These are phyloP conservation scores for Drosophila nr. perissopoda DNA, from an alignment of 2,888 invertebrate genomes.

Conservation along the genomic window DNA sequence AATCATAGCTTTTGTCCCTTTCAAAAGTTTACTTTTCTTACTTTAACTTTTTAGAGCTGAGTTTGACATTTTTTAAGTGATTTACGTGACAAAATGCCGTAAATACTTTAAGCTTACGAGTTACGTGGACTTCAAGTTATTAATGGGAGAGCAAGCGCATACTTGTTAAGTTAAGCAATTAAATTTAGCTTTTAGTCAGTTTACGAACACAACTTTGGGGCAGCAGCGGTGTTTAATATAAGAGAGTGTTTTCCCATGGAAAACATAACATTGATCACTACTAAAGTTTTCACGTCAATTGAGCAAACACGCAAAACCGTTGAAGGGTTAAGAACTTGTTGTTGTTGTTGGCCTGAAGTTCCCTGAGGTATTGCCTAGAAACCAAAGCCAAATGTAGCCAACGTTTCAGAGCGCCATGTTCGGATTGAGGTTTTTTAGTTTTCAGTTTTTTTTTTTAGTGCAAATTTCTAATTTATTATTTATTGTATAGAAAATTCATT, in stretches of 20 bases:
- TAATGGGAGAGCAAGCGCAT: not conserved
- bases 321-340: slow-evolving; percentile 26
- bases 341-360: slow-evolving; percentile 21
- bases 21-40: not conserved
- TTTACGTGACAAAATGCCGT: slow-evolving; percentile 30
- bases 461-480: slow-evolving; percentile 53
- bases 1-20: not conserved
- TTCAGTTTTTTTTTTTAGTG: slow-evolving; percentile 8
- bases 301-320: slow-evolving; percentile 26
- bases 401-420: slow-evolving; percentile 40
- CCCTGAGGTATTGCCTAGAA: slow-evolving; percentile 25
- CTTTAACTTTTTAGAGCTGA: not conserved
- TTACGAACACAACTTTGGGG: slow-evolving; percentile 7
- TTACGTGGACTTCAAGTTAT: slow-evolving; percentile 2
- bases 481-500: slow-evolving; percentile 70
- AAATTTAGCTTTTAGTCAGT: slow-evolving; percentile 1
- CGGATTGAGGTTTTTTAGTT: slow-evolving; percentile 21
- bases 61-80: not conserved
- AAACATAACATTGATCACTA: slow-evolving; percentile 20
- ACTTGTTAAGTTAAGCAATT: not conserved
- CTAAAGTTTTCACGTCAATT: slow-evolving; percentile 41
- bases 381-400: slow-evolving; percentile 5
- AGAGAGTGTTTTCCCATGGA: slow-evolving; percentile 5
- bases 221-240: slow-evolving; percentile 14
- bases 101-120: not conserved